These are phyloP conservation scores for Xestia xanthographa DNA, from an alignment of 2,888 invertebrate genomes.

Conservation along the genomic window DNA sequence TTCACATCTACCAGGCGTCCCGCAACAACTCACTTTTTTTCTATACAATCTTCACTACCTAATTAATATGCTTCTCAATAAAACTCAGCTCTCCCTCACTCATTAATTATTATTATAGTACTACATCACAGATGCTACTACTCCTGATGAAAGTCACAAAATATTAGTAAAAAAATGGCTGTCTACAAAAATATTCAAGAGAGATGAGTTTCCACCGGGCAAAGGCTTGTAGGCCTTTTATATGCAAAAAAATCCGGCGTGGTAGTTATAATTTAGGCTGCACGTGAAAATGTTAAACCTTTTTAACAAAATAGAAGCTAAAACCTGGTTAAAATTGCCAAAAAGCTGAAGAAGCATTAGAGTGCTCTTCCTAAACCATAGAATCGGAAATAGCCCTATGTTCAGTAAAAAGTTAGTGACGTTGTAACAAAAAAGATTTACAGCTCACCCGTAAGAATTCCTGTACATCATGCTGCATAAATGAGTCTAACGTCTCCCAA, in stretches of 20 bases:
- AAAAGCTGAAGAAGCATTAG: not conserved
- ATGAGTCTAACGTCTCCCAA: slow-evolving; percentile 99
- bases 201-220: slow-evolving; percentile 34
- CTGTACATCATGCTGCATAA: slow-evolving; percentile 99
- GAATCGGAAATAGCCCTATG: not conserved
- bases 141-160: slow-evolving; percentile 15
- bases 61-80: too few species aligned
- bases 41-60: too few species aligned
- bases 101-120: not conserved
- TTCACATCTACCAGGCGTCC: too few species aligned
- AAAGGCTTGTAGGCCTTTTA: slow-evolving; percentile 42
- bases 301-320: slow-evolving; percentile 6
- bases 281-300: slow-evolving; percentile 18
- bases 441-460: slow-evolving; percentile 94
- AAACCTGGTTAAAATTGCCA: not conserved
- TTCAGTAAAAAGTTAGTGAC: not conserved
- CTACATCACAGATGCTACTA: not conserved
- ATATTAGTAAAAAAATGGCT: not conserved
- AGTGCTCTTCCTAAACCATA: not conserved
- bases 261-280: slow-evolving; percentile 34
- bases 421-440: not conserved
- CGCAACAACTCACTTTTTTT: too few species aligned
- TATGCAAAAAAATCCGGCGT: slow-evolving; percentile 47
- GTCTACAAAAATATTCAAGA: slow-evolving; percentile 38
- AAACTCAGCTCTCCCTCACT: not conserved